Conservation (phyloP, 2,113 vertebrate species). For the Arizona elegans region DNA sequence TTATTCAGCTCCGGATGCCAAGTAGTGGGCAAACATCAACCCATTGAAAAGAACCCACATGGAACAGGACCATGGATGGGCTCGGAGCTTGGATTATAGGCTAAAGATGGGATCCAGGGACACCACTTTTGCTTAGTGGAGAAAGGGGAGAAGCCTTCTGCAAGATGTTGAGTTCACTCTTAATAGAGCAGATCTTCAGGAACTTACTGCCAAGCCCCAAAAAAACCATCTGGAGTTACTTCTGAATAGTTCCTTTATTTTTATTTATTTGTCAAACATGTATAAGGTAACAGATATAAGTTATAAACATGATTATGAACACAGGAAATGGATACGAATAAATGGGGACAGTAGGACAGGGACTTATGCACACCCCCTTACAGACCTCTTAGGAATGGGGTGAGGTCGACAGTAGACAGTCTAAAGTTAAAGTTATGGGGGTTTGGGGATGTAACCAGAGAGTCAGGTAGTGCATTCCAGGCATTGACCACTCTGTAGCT, state of each 20-base stretch:
- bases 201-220: neutral
- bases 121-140: neutral
- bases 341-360: too few relatives aligned
- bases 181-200: neutral
- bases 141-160: neutral
- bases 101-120: neutral
- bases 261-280: too few relatives aligned
- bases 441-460: too few relatives aligned
- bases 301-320: too few relatives aligned
- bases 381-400: too few relatives aligned
- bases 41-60: neutral
- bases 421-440: too few relatives aligned
- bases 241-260: neutral
- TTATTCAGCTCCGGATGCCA: slow-evolving; percentile 24
- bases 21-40: neutral
- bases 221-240: neutral
- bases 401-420: too few relatives aligned
- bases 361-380: too few relatives aligned
- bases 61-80: neutral
- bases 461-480: too few relatives aligned
- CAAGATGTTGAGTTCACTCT: neutral
- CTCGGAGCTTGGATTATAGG: neutral
- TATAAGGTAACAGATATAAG: too few relatives aligned
- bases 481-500: too few relatives aligned
- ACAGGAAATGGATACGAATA: too few relatives aligned